Conservation (phyloP, 1,140 invertebrate genomes). For the Heterodera carotae region DNA sequence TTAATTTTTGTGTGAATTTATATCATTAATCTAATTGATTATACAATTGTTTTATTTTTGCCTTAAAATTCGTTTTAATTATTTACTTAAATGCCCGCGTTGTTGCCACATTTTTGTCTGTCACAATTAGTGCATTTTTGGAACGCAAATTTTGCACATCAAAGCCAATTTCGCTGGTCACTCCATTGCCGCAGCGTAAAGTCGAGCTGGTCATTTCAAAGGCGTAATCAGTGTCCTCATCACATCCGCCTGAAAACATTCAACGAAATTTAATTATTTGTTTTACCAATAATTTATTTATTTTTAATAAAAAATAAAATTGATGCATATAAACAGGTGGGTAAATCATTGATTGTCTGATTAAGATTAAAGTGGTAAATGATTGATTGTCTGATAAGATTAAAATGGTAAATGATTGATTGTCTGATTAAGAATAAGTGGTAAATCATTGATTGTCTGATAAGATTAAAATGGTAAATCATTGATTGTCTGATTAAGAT, state of each 20-base stretch:
- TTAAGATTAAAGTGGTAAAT: no score
- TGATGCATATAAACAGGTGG: no score
- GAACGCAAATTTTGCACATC: constrained; percentile 79
- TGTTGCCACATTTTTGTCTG: constrained; percentile 75
- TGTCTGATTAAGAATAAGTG: no score
- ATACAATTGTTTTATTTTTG: not conserved
- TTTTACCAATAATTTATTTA: not conserved
- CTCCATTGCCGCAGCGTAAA: constrained; percentile 81
- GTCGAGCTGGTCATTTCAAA: constrained; percentile 83
- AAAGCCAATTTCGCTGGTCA: constrained; percentile 79
- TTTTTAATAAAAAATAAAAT: not conserved
- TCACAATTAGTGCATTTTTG: constrained; percentile 82
- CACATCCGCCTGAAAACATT: not conserved
- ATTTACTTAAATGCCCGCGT: constrained; percentile 75
- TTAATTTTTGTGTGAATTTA: no score
- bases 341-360: no score
- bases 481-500: no score
- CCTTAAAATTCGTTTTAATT: constrained; percentile 66
- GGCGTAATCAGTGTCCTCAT: constrained; percentile 49
- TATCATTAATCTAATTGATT: no score
- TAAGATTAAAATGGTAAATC: no score
- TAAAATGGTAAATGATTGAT: no score
- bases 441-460: no score
- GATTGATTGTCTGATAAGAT: no score
- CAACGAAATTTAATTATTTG: not conserved